These are phyloP conservation scores for Neogobius melanostomus DNA, from an alignment of 2,113 vertebrate species.

Conservation along the genomic window DNA sequence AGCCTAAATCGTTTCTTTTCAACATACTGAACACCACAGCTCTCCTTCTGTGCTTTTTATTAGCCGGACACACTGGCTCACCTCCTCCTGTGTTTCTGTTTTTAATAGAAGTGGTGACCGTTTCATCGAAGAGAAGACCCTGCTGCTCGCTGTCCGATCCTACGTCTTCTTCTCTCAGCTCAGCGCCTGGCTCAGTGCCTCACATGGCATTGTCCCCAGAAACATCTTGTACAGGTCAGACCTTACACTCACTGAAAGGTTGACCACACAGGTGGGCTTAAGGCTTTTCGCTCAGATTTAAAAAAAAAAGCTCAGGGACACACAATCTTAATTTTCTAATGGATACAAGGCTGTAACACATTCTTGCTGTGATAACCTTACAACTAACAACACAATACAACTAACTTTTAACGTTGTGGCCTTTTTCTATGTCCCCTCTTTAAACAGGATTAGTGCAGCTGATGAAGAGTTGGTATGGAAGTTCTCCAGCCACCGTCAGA, in stretches of 20 bases:
- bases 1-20: conserved; percentile 13
- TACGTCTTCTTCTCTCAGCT: conserved; percentile 99
- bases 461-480: conserved; percentile 91
- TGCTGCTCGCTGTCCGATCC: conserved; percentile 93
- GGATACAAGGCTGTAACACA: not conserved
- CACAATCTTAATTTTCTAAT: not conserved
- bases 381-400: not conserved
- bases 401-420: not conserved
- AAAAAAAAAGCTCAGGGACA: not conserved
- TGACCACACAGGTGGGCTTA: conserved; percentile 14
- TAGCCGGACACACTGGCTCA: conserved; percentile 65
- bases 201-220: conserved; percentile 94
- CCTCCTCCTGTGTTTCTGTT: conserved; percentile 39
- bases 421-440: conserved; percentile 18
- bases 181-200: conserved; percentile 98
- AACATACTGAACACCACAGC: conserved; percentile 16
- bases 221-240: conserved; percentile 96
- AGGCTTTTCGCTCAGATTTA: conserved; percentile 18
- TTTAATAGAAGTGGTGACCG: conserved; percentile 87
- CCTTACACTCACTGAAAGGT: conserved; percentile 17
- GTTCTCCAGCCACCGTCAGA: conserved; percentile 94
- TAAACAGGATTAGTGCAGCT: conserved; percentile 91
- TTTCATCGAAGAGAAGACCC: conserved; percentile 95
- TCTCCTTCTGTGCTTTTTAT: conserved; percentile 40
- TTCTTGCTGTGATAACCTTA: not conserved